Evolutionary conservation across 2,888 invertebrate species (phyloP), one percentile per base, ranked within the genome.

Genomic region (Drosophila antonietae): DNA sequence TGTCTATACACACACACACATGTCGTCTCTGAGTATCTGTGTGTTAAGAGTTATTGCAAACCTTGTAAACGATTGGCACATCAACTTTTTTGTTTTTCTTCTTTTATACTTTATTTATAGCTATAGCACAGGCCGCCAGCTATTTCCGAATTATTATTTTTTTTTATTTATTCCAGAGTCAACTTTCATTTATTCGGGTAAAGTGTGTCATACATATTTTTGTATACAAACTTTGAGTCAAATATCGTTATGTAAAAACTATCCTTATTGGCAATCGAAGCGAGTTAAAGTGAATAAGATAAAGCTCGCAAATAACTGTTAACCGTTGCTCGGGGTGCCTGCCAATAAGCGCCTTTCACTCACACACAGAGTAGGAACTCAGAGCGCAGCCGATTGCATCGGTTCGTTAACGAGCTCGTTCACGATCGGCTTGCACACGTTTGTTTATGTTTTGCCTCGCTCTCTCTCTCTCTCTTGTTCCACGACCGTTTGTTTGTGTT

Each of bases 111-210:
- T 53, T 39, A 53, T 37, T 53, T 39, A 53, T 37, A 15, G 39
- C 53, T 10, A 3, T 53, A 56, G 76, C 28, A 39, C 66, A 79
- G 67, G 62, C 57, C 39, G 33, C 7, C 51, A 35, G 51, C 33
- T 35, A 51, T 33, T 51, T 51, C 51, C 33, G 51, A 51, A 51
- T 33, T 51, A 14, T 35, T 18, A 18, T 12, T 33, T 49, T 49
- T 20, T 44, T 47, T 15, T 10, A 10, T n/a, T 10, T 6, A 33
- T 35, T 18, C 51, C 33, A 18, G 33, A 51, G 18, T 33, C 51
- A 51, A 18, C 33, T 33, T 33, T 3, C 51, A 33, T 18, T 49
- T 33, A 35, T 33, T 33, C 51, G 20, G 33, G 33, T 20, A 35
- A 35, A 18, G 51, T 9, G 20, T 18, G 49, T 12, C 3, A 15